These are phyloP conservation scores for Xestia rhomboidea DNA, from an alignment of 2,888 invertebrate genomes.

Conservation along the genomic window DNA sequence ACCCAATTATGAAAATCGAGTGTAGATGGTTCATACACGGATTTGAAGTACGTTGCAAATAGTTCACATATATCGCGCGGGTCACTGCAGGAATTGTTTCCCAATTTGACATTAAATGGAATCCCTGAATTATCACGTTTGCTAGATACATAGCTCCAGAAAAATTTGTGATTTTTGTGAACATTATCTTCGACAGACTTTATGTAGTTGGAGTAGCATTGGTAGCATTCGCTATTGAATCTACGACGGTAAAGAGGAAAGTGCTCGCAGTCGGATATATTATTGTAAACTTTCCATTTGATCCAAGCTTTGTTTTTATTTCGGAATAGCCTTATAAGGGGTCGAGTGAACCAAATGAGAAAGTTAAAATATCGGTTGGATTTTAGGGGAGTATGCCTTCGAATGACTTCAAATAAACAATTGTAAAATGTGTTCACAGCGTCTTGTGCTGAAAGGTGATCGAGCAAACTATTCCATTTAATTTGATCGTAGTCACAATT, in stretches of 20 bases:
- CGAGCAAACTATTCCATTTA: neutral
- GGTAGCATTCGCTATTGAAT: neutral
- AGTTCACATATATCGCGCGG: no score
- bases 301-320: neutral
- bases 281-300: neutral
- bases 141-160: neutral
- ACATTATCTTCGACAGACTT: neutral
- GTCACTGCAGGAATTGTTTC: no score
- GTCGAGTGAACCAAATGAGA: neutral
- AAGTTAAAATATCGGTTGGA: no score
- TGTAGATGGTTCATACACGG: no score
- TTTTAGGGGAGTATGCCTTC: neutral
- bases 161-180: neutral
- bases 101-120: neutral
- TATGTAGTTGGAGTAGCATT: constrained; percentile 1
- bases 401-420: neutral
- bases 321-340: neutral
- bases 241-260: neutral
- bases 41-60: no score
- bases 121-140: neutral
- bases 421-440: neutral
- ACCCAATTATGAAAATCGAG: no score
- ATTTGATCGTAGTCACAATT: no score
- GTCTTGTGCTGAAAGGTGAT: neutral
- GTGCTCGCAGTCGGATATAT: neutral